Evolutionary conservation across 64 coral and sea anemone species (phyloP), one percentile per base, ranked within the genome.

Genomic region (Actinia tenebrosa): DNA sequence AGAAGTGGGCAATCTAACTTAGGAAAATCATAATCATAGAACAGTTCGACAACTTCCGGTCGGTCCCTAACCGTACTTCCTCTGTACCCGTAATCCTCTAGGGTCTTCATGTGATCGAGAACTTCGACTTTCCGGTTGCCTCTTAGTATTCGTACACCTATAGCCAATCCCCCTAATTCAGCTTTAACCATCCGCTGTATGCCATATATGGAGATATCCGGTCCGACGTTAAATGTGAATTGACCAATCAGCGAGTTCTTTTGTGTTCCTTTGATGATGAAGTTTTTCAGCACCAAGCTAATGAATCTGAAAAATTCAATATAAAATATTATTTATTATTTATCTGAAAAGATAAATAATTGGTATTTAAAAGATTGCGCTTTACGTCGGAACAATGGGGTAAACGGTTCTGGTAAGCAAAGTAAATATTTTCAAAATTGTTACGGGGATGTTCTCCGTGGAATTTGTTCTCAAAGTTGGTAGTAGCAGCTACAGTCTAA

Each of bases 11-110:
- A 93, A 45, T 90, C 79, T 1, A 96, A 64, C 23, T 82, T 22
- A 19, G 94, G 94, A 71, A 93, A 96, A 43, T 93, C 88, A 53
- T 93, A 96, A 66, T 93, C 94, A 17, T 96, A 96, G 53, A 93
- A 88, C 79, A 96, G 83, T 1, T 78, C 82, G 4, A 87, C 20
- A 9, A 88, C 60, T 30, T 89, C 56, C 0, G 89, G 81, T n/a
- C 78, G 42, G 1, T 96, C 88, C 13, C 77, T 68, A 14, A 69
- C 56, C 25, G 80, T 60, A 45, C 79, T 85, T 46, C 94, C 94
- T 53, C 14, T 37, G 85, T 86, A 90, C 37, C 94, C 94, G n/a
- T 88, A 90, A 17, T 96, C 85, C 25, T 71, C 82, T 0, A 96
- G 80, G 5, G 85, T 88, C 85, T 78, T 90, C 47, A 59, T 46